Conservation (phyloP, 2,797 vertebrate genomes). For the Octomys mimax region DNA sequence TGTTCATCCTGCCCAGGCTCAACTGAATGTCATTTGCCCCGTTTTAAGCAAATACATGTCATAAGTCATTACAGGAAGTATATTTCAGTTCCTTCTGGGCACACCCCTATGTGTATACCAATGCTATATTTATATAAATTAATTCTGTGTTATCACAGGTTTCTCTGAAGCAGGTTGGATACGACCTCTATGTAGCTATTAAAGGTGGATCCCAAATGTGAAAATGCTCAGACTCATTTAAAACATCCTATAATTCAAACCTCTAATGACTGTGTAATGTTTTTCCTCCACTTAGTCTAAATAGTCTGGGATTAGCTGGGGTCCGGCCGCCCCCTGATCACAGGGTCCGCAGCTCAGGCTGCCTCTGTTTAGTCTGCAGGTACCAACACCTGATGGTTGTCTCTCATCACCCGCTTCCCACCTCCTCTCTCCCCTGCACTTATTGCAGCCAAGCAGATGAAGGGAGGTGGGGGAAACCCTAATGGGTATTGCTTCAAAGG, state of each 20-base stretch:
- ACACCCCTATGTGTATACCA: not conserved
- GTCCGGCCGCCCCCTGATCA: not conserved
- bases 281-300: slow-evolving; percentile 23
- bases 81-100: slow-evolving; percentile 23
- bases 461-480: not conserved
- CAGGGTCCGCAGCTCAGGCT: not conserved
- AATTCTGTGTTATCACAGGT: slow-evolving; percentile 32
- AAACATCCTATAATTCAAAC: slow-evolving; percentile 46
- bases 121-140: slow-evolving; percentile 21
- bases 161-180: slow-evolving; percentile 31
- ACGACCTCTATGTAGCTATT: slow-evolving; percentile 9
- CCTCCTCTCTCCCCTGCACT: not conserved
- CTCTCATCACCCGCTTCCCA: not conserved
- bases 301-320: not conserved
- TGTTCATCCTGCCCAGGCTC: slow-evolving; percentile 6
- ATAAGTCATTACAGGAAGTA: slow-evolving; percentile 18
- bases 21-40: not conserved
- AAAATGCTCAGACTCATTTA: slow-evolving; percentile 38
- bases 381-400: not conserved
- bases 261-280: slow-evolving; percentile 45
- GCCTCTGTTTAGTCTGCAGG: slow-evolving; percentile 8
- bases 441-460: not conserved
- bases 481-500: not conserved
- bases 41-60: slow-evolving; percentile 43
- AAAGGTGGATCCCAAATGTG: not conserved